Evolutionary conservation across 2,113 vertebrate species (phyloP).

Genomic region (Hyperoodon ampullatus): DNA sequence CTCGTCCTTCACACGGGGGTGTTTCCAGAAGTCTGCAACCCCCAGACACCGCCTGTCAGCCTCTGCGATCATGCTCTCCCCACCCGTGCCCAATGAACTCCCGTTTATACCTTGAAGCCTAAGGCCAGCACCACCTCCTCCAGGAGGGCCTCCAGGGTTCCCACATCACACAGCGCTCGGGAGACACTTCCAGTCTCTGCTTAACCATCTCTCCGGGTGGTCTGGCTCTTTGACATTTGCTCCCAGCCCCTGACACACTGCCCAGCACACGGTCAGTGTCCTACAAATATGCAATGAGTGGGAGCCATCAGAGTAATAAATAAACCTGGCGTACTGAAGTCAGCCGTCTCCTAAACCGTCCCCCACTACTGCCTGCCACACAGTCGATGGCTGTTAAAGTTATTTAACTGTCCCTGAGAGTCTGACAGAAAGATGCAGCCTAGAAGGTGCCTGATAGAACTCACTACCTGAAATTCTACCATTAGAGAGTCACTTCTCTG

Average conservation of each 20-base stretch:
- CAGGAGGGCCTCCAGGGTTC: background rate
- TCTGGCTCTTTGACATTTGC: background rate
- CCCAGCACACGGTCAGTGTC: background rate
- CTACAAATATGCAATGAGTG: background rate
- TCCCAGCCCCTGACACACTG: background rate
- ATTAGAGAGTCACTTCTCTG: background rate
- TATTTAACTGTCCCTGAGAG: background rate
- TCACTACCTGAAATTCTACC: background rate
- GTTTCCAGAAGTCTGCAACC: background rate
- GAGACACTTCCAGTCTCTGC: background rate
- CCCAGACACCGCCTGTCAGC: background rate
- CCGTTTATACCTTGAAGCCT: background rate
- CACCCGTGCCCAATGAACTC: background rate
- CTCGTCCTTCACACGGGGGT: rapidly evolving
- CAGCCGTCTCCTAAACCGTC: background rate
- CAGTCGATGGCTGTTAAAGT: background rate
- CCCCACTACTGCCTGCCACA: background rate
- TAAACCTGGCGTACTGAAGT: background rate
- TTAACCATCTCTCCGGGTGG: too few species aligned
- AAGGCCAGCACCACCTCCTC: background rate
- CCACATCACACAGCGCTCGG: rapidly evolving
- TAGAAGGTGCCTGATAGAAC: background rate
- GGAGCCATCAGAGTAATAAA: background rate
- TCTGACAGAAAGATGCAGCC: background rate
- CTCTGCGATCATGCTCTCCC: background rate